phyloP scores from a whole-genome alignment of 2,888 invertebrate species.

The Flabesymbios commensalis region DNA sequence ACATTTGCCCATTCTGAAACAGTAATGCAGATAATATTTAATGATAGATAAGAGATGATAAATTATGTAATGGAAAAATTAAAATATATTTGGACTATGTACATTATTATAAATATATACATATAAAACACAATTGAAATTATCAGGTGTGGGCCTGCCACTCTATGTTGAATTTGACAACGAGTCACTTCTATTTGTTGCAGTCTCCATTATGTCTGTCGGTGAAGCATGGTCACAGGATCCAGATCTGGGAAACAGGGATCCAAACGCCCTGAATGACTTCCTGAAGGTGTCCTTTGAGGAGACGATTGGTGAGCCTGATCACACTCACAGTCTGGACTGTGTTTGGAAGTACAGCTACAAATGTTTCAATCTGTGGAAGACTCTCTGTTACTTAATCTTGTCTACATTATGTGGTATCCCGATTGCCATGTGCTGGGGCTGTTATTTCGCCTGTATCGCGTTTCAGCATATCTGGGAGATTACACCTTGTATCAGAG shows the following conservation, averaged over 20 bases:
- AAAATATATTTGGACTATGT: too few species aligned
- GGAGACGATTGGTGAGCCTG: conserved; percentile 47
- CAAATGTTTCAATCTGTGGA: conserved; percentile 70
- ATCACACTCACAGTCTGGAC: conserved; percentile 62
- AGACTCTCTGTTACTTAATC: conserved; percentile 72
- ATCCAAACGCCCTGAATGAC: conserved; percentile 72
- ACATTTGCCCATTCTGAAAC: too few species aligned
- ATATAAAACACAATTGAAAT: too few species aligned
- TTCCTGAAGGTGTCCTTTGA: conserved; percentile 69
- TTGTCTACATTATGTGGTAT: conserved; percentile 72
- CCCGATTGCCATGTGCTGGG: conserved; percentile 69
- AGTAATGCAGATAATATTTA: too few species aligned
- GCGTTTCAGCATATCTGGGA: conserved; percentile 65
- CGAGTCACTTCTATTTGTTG: too few species aligned
- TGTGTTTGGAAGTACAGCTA: conserved; percentile 73
- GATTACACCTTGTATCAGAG: conserved; percentile 38
- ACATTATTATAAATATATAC: too few species aligned
- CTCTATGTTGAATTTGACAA: too few species aligned
- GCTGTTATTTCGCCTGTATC: conserved; percentile 50
- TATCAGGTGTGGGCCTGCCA: too few species aligned
- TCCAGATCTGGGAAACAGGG: conserved; percentile 70
- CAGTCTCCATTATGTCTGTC: conserved; percentile 8
- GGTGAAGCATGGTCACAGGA: conserved; percentile 20
- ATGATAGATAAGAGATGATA: too few species aligned
- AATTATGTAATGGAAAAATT: too few species aligned